Evolutionary conservation across 2,113 vertebrate genomes (phyloP).

Genomic region (Xenus cinereus): DNA sequence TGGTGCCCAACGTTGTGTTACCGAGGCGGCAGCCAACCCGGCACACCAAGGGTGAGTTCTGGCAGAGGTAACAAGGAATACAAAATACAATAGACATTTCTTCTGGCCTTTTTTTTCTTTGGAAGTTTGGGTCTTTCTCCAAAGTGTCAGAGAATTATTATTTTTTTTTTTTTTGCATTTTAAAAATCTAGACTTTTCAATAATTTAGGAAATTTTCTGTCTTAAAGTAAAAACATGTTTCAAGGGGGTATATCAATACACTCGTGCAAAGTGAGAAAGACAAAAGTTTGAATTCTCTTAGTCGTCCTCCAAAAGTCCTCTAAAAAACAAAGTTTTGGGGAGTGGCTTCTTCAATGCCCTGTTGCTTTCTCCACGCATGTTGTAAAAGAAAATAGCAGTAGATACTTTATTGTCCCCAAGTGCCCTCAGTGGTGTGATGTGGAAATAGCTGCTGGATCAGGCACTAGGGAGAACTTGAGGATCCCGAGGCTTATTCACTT

Average conservation of each 20-base stretch:
- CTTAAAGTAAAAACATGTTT: background rate
- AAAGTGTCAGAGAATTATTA: background rate
- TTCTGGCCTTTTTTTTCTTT: background rate
- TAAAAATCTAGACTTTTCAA: background rate
- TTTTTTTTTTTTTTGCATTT: background rate
- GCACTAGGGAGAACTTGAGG: background rate
- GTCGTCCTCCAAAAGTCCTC: background rate
- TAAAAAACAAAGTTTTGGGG: background rate
- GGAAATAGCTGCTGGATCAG: background rate
- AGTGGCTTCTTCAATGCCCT: background rate
- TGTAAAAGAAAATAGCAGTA: background rate
- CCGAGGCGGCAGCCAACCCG: background rate
- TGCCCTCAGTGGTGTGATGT: background rate
- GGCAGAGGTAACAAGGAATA: background rate
- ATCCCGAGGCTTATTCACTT: background rate
- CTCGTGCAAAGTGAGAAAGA: background rate
- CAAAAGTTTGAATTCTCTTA: background rate
- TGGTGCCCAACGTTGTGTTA: background rate
- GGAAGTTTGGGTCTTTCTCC: background rate
- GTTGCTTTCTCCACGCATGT: fast-evolving
- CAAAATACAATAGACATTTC: background rate
- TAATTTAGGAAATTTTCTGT: background rate
- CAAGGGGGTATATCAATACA: background rate
- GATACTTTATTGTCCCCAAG: background rate
- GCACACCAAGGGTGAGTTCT: background rate